phyloP scores from a whole-genome alignment of 2,113 vertebrate genomes.

The Lutjanus erythropterus region DNA sequence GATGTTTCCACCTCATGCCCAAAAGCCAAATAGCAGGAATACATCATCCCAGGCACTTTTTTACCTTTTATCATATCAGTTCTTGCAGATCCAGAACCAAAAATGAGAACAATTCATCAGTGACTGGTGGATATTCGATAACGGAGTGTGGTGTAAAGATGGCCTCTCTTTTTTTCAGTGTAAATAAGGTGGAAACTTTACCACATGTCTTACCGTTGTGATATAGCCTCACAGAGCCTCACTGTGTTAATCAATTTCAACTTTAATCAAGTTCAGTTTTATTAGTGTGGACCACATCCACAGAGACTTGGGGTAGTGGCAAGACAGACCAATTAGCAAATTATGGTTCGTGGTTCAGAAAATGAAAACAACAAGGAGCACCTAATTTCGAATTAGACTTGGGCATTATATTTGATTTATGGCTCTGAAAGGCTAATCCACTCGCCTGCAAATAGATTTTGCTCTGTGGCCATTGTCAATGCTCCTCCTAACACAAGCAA shows the following conservation, averaged over 20 bases:
- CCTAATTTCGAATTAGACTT: slow-evolving; percentile 35
- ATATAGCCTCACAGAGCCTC: not conserved
- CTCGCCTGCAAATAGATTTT: slow-evolving; percentile 32
- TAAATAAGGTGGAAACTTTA: not conserved
- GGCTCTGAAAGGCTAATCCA: slow-evolving; percentile 37
- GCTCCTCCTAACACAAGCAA: not conserved
- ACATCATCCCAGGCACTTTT: not conserved
- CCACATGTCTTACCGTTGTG: not conserved
- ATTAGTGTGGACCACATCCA: slow-evolving; percentile 23
- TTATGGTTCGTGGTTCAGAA: slow-evolving; percentile 35
- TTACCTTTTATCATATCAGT: not conserved
- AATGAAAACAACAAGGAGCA: slow-evolving; percentile 42
- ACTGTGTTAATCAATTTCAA: slow-evolving; percentile 33
- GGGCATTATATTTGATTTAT: slow-evolving; percentile 49
- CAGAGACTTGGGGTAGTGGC: slow-evolving; percentile 18
- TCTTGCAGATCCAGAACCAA: not conserved
- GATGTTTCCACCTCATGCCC: not conserved
- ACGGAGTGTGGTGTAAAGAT: not conserved
- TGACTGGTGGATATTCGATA: not conserved
- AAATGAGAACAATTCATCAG: not conserved
- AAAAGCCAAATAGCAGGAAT: not conserved
- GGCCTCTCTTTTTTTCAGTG: not conserved
- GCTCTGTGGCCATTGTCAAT: slow-evolving; percentile 2
- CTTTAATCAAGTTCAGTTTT: slow-evolving; percentile 36
- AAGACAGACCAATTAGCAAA: slow-evolving; percentile 56